A percentile compares a stretch with the other conserved stretches of the same genome.
Evolutionary conservation across 2,888 invertebrate species (phyloP).

Genomic region (Unio delphinus): DNA sequence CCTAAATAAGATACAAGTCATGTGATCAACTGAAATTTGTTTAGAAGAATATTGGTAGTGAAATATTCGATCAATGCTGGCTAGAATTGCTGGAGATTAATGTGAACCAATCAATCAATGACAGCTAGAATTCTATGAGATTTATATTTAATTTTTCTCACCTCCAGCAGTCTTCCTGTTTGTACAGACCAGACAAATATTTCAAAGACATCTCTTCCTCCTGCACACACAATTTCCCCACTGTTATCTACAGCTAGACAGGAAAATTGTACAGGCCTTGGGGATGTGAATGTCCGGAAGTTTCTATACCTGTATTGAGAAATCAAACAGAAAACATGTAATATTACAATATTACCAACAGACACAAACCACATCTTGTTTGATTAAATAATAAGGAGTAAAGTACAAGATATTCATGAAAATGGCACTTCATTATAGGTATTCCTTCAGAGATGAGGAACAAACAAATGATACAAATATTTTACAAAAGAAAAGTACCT

Average conservation of each 20-base stretch:
- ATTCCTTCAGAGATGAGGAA: too few species aligned
- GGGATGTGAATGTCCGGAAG: constrained; percentile 95
- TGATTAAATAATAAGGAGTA: constrained; percentile 1
- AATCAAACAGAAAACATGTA: neutral
- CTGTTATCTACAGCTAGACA: constrained; percentile 90
- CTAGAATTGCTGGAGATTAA: too few species aligned
- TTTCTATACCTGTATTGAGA: constrained; percentile 87
- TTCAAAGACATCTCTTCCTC: constrained; percentile 94
- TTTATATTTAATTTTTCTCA: constrained; percentile 59
- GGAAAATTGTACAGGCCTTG: constrained; percentile 91
- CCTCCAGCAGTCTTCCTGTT: constrained; percentile 91
- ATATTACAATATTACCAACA: neutral
- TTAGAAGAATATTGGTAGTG: too few species aligned
- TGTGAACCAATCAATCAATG: too few species aligned
- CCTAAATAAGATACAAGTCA: too few species aligned
- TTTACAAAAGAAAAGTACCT: too few species aligned
- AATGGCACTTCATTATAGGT: neutral
- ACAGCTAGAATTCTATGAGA: too few species aligned
- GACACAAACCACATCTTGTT: too few species aligned
- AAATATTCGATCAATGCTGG: too few species aligned
- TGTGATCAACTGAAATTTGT: too few species aligned
- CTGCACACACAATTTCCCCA: constrained; percentile 94
- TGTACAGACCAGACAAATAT: constrained; percentile 97
- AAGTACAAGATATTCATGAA: neutral
- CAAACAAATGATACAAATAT: too few species aligned